Evolutionary conservation across 1,140 invertebrate genomes (phyloP).

Genomic region (Drosophila tani): DNA sequence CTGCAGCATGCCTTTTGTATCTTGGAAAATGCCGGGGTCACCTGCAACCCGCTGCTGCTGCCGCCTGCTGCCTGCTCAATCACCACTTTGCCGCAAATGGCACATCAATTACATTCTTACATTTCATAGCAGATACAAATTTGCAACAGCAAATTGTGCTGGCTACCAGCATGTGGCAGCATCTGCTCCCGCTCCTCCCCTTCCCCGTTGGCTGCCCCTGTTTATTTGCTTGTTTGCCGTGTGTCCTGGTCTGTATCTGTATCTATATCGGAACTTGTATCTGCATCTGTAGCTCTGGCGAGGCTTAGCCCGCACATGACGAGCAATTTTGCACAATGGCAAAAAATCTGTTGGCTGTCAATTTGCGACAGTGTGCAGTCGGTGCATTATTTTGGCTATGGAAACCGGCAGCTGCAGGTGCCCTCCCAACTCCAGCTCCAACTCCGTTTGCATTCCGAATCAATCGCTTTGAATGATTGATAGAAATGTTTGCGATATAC

Average conservation of each 20-base stretch:
- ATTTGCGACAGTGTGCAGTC: slow-evolving; percentile 49
- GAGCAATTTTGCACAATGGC: slow-evolving; percentile 64
- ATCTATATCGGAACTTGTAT: slow-evolving; percentile 39
- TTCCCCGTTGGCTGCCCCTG: slow-evolving; percentile 30
- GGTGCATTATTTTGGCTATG: slow-evolving; percentile 66
- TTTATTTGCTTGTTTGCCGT: slow-evolving; percentile 56
- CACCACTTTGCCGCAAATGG: slow-evolving; percentile 62
- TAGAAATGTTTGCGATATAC: slow-evolving; percentile 80
- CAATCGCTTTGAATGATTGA: slow-evolving; percentile 82
- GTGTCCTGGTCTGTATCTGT: slow-evolving; percentile 39
- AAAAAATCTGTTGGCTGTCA: slow-evolving; percentile 73
- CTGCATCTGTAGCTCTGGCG: slow-evolving; percentile 47
- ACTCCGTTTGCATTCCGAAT: slow-evolving; percentile 74
- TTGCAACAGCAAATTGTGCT: slow-evolving; percentile 52
- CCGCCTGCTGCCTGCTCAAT: slow-evolving; percentile 21
- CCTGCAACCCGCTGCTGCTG: slow-evolving; percentile 22
- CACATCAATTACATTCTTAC: slow-evolving; percentile 76
- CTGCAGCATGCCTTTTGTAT: slow-evolving; percentile 11
- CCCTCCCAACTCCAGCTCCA: not conserved
- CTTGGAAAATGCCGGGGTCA: slow-evolving; percentile 18
- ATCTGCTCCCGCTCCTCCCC: slow-evolving; percentile 2
- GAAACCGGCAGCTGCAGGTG: slow-evolving; percentile 49
- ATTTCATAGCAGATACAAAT: slow-evolving; percentile 74
- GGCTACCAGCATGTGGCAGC: slow-evolving; percentile 46
- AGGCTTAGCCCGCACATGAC: slow-evolving; percentile 64